Base-by-base conservation (phyloP, 2,113 vertebrate species). In the Gnathonemus echidnorhynchus region DNA sequence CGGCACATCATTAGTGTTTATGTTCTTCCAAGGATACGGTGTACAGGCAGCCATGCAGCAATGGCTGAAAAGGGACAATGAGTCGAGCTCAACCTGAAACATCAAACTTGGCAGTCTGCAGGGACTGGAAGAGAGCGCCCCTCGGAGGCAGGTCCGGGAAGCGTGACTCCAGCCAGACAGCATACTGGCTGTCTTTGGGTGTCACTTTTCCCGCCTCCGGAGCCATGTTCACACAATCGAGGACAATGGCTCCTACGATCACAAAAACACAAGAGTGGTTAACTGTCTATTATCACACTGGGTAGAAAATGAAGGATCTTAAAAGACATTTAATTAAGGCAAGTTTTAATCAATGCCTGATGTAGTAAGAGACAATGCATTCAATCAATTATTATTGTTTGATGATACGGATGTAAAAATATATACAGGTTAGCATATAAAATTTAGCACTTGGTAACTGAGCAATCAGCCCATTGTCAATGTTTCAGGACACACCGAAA, bases 181-280 rank as follows among this genome's bases (percentile, higher is more conserved):
- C 94, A 0, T 95, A 95, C 17, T 93, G 94, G 3, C 85, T 93
- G 83, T 99, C 98, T 93, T 97, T 96, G 0, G 94, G 95, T 0
- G 98, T 99, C 88, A 96, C 98, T 91, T 98, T 99, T 49, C 97
- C 97, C 0, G 97, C 96, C 0, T 95, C 97, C 0, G 95, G 96
- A 4, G 96, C 96, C 97, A 99, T 97, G 95, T 99, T 97, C 66
- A 99, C 96, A 24, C 97, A 98, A 93, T 99, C 98, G 90, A 98
- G 56, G 70, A 99, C 88, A 89, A 99, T 97, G 0, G 98, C 95
- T 8, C 94, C 98, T 99, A 89, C 0, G 50, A 13, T 58, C 24
- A 62, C 2, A 62, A 42, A 27, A 24, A 46, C 15, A 15, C n/a
- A 74, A 13, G 1, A 62, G 24, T 45, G 39, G 15, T 49, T 24